Conservation (phyloP, 2,113 vertebrate species). For the Heliornis fulica region DNA sequence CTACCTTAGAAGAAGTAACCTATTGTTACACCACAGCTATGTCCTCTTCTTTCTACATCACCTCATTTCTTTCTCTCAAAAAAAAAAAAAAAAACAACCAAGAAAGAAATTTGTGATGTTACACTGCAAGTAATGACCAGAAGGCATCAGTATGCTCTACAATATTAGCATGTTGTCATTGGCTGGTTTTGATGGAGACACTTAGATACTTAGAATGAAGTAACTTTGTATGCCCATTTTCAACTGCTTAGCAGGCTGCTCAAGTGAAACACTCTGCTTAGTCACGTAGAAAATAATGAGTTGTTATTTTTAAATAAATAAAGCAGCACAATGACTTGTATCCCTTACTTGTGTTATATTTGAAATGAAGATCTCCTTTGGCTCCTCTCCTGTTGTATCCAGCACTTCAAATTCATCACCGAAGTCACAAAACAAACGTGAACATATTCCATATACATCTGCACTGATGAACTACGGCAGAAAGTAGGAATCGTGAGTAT, state of each 20-base stretch:
- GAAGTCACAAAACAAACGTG: conserved; percentile 95
- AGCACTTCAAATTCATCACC: conserved; percentile 93
- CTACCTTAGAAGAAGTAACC: not conserved
- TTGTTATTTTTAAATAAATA: not conserved
- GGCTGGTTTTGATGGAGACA: not conserved
- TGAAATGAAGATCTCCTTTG: conserved; percentile 96
- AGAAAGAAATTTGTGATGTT: no score
- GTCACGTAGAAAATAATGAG: not conserved
- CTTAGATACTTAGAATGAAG: no score
- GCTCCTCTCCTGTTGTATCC: conserved; percentile 94
- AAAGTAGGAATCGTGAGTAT: not conserved
- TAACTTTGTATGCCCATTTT: not conserved
- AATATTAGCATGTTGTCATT: not conserved
- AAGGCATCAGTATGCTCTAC: not conserved
- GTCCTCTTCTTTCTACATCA: not conserved
- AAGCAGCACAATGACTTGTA: not conserved
- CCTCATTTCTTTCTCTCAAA: not conserved
- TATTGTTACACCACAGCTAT: not conserved
- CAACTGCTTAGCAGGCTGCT: not conserved
- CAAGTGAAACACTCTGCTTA: not conserved
- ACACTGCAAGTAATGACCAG: not conserved
- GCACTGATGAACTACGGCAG: conserved; percentile 89
- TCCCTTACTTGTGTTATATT: conserved; percentile 88
- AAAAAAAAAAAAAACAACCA: no score
- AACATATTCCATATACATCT: conserved; percentile 89